phyloP scores from a whole-genome alignment of 2,797 vertebrate genomes.

The Mionectes olivaceus region DNA sequence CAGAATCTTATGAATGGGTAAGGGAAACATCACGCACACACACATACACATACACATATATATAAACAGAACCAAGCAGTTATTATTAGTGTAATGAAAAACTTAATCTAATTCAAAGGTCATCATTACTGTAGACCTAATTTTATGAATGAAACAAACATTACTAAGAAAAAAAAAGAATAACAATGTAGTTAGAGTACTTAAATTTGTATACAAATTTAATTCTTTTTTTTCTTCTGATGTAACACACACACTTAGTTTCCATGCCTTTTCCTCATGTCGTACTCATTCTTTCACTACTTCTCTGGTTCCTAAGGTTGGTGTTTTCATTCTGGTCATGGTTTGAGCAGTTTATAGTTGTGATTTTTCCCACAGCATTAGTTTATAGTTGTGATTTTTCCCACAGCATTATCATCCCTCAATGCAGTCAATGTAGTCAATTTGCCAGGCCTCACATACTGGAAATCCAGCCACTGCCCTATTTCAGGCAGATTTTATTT shows the following conservation, averaged over 20 bases:
- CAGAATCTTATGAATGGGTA: neutral
- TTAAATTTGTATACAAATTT: neutral
- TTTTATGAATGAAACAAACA: neutral
- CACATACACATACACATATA: rapidly evolving
- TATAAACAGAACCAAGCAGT: neutral
- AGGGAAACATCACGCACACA: neutral
- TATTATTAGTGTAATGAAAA: neutral
- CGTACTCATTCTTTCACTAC: neutral
- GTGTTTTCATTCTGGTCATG: neutral
- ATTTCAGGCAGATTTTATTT: no score
- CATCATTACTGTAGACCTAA: neutral
- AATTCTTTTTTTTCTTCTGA: neutral
- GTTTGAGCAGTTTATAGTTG: neutral
- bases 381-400: neutral
- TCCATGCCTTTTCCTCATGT: neutral
- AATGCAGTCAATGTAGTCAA: no score
- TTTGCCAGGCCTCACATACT: no score
- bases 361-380: neutral
- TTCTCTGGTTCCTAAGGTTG: neutral
- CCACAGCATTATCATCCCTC: neutral
- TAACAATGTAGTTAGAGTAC: neutral
- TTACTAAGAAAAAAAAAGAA: neutral
- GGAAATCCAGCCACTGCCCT: no score
- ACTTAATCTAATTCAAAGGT: neutral
- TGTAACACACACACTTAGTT: neutral